Evolutionary conservation across 2,113 vertebrate genomes (phyloP).

Genomic region (Barbus barbus): DNA sequence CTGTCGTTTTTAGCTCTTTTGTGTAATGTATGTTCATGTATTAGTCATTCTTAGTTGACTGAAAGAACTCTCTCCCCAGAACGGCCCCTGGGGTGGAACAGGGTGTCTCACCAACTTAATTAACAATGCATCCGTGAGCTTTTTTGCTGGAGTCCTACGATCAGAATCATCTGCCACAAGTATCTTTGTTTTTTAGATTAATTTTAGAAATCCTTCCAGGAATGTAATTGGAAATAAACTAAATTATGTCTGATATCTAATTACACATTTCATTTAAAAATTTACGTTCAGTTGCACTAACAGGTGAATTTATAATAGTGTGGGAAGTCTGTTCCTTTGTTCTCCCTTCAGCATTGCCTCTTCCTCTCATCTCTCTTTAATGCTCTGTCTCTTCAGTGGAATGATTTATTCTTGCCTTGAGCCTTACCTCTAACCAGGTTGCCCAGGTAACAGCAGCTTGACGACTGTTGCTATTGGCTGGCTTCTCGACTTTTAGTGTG

Average conservation of each 20-base stretch:
- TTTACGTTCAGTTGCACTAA: background rate
- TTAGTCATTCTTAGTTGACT: slow-evolving; percentile 35
- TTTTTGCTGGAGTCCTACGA: background rate
- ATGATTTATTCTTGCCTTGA: slow-evolving; percentile 65
- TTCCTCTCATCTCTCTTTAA: slow-evolving; percentile 52
- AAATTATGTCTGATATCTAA: background rate
- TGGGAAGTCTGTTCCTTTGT: slow-evolving; percentile 19
- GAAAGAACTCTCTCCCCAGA: slow-evolving; percentile 24
- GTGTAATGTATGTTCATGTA: slow-evolving; percentile 17
- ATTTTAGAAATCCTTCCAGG: too few species aligned
- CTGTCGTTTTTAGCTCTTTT: background rate
- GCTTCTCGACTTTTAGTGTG: slow-evolving; percentile 68
- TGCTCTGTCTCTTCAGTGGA: slow-evolving; percentile 45
- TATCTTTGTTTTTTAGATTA: background rate
- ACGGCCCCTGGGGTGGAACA: slow-evolving; percentile 36
- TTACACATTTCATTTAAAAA: too few species aligned
- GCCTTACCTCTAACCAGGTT: slow-evolving; percentile 74
- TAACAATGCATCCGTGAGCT: slow-evolving; percentile 30
- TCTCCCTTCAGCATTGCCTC: slow-evolving; percentile 29
- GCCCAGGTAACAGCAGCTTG: slow-evolving; percentile 77
- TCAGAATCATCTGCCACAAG: background rate
- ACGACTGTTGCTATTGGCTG: slow-evolving; percentile 74
- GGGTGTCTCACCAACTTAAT: slow-evolving; percentile 34
- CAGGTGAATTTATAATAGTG: background rate
- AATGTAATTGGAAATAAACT: background rate